These are phyloP conservation scores for Eremobia ochroleuca DNA, from an alignment of 2,888 invertebrate species.

Conservation along the genomic window DNA sequence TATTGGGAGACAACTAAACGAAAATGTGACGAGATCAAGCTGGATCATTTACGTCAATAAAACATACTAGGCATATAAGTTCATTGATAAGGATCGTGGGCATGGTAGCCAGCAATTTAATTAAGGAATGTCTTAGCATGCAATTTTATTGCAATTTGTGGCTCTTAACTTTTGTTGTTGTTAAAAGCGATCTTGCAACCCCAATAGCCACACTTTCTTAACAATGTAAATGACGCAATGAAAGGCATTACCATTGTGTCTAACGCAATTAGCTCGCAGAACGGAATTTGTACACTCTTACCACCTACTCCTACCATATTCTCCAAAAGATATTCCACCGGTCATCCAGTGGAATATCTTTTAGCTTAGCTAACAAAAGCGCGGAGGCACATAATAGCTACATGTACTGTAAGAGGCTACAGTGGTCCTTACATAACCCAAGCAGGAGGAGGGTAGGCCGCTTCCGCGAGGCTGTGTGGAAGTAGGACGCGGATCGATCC, in stretches of 20 bases:
- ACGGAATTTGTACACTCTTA: not conserved
- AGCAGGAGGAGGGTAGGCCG: slow-evolving; percentile 51
- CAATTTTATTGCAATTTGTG: too few relatives aligned
- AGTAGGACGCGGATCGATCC: slow-evolving; percentile 82
- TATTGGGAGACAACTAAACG: not conserved
- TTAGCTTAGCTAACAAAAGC: not conserved
- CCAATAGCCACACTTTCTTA: not conserved
- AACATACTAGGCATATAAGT: not conserved
- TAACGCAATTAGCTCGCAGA: not conserved
- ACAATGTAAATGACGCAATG: not conserved
- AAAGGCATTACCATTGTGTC: not conserved
- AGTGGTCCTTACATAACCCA: slow-evolving; percentile 60
- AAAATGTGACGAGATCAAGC: not conserved
- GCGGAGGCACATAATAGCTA: slow-evolving; percentile 12
- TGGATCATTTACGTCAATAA: not conserved
- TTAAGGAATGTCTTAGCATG: slow-evolving; percentile 1
- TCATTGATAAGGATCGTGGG: slow-evolving; percentile 1
- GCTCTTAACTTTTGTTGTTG: too few relatives aligned
- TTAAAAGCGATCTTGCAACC: not conserved
- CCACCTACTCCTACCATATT: not conserved
- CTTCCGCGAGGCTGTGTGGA: slow-evolving; percentile 70
- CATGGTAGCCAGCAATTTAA: slow-evolving; percentile 1
- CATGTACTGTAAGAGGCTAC: not conserved
- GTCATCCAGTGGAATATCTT: not conserved
- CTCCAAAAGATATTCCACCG: not conserved